Base-by-base conservation (phyloP, 2,113 vertebrate species). In the Thamnophis sirtalis region DNA sequence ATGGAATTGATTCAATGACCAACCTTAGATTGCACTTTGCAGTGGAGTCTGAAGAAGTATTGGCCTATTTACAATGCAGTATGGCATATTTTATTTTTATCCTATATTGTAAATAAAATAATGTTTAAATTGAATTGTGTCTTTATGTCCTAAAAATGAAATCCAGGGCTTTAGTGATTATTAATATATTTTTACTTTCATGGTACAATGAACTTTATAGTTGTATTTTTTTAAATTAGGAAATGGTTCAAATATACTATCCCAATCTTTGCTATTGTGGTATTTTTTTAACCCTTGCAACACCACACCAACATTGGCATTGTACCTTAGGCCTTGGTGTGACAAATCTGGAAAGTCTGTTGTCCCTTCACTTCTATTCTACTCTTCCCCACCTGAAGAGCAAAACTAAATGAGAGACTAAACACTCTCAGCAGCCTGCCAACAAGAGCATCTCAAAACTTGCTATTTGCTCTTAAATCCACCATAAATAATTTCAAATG, bases 401-500 rank as follows among this genome's bases (percentile, higher is more conserved):
- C 17, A n/a, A 85, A 84, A 85, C 53, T 33, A 84, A 92, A 92
- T 88, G 51, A 49, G 19, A 89, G 87, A 84, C 88, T 56, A 28
- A 89, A 89, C 50, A n/a, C 68, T 89, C 4, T 24, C 21, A 60
- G 56, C 68, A 38, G 43, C 28, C 43, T 92, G 84, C 21, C 73
- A 89, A 58, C 60, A 84, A 92, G 51, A n/a, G 28, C 73, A 60
- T 60, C 50, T 11, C 86, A 50, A 21, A 48, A 58, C 33, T 84
- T 22, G 21, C 28, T 55, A 5, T 54, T 48, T 51, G 21, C 43
- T 7, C 26, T 84, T 84, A 92, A 92, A 89, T 80, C 68, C 43
- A 49, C 63, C 84, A 89, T 68, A 84, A 91, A 89, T 84, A 53
- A 92, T 26, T 84, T 89, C 28, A 92, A 92, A 88, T 50, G 53